Evolutionary conservation across 2,888 invertebrate genomes (phyloP).

Genomic region (Schizaphis graminum): DNA sequence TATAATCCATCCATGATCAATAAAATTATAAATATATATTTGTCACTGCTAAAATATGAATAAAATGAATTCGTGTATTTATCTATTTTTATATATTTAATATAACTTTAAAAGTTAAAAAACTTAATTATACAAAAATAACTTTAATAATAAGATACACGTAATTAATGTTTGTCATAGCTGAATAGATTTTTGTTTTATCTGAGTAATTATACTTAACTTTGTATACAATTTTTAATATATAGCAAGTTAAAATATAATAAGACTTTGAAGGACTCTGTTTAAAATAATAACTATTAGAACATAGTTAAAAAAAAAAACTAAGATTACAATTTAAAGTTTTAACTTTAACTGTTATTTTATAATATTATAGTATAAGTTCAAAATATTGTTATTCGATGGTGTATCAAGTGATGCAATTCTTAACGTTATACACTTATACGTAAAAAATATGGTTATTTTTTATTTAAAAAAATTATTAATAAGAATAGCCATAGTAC

Average conservation of each 20-base stretch:
- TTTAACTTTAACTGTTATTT: too few relatives aligned
- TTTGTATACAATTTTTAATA: not conserved
- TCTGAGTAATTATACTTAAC: not conserved
- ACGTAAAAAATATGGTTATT: not conserved
- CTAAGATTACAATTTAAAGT: not conserved
- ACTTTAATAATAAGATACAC: too few relatives aligned
- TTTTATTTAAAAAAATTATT: constrained; percentile 24
- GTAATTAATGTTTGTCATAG: not conserved
- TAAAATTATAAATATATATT: not conserved
- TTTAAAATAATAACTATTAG: not conserved
- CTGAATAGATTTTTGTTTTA: not conserved
- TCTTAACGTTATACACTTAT: not conserved
- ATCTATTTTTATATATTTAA: not conserved
- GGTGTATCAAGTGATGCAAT: too few relatives aligned
- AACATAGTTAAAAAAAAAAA: not conserved
- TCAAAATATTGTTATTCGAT: not conserved
- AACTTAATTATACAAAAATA: not conserved
- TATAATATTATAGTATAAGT: not conserved
- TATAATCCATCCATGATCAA: not conserved
- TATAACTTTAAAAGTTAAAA: not conserved
- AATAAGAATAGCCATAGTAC: not conserved
- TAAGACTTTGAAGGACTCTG: not conserved
- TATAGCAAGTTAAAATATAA: not conserved
- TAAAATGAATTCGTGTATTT: not conserved
- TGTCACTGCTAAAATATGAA: not conserved